Conservation (phyloP, 2,797 vertebrate species). For the Ctenochaetus hawaiiensis region DNA sequence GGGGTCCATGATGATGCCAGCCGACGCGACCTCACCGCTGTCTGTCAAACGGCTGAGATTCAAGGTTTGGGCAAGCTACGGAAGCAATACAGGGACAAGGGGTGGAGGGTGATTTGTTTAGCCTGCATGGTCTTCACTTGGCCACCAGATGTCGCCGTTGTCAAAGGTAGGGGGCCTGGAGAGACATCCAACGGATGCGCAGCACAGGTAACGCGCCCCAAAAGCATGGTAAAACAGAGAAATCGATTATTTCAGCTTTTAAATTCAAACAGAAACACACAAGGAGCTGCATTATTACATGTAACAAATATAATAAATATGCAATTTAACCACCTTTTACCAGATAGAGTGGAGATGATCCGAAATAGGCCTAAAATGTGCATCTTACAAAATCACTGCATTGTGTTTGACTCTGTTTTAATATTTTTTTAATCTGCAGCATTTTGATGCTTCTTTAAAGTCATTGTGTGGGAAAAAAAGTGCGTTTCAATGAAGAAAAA, state of each 20-base stretch:
- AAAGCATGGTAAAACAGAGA: neutral
- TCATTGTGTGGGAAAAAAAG: neutral
- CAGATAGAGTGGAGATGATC: too few species aligned
- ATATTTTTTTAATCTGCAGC: neutral
- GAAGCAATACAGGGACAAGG: constrained; percentile 49
- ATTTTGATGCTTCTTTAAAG: neutral
- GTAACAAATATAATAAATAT: neutral
- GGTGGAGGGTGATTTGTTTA: too few species aligned
- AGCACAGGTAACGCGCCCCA: constrained; percentile 3
- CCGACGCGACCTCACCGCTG: too few species aligned
- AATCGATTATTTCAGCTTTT: neutral
- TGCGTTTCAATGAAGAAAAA: neutral
- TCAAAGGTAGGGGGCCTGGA: constrained; percentile 35
- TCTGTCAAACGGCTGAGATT: neutral
- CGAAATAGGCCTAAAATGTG: too few species aligned
- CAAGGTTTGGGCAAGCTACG: constrained; percentile 45
- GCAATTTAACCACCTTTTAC: neutral
- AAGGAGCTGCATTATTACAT: neutral
- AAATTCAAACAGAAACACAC: neutral
- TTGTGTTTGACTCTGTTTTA: neutral
- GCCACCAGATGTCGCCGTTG: constrained; percentile 80
- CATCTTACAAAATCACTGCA: neutral
- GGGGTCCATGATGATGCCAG: constrained; percentile 56
- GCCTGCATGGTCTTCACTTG: accelerated
- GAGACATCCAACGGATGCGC: neutral